These are phyloP conservation scores for Hyposoter didymator DNA, from an alignment of 2,888 invertebrate genomes.

Conservation along the genomic window DNA sequence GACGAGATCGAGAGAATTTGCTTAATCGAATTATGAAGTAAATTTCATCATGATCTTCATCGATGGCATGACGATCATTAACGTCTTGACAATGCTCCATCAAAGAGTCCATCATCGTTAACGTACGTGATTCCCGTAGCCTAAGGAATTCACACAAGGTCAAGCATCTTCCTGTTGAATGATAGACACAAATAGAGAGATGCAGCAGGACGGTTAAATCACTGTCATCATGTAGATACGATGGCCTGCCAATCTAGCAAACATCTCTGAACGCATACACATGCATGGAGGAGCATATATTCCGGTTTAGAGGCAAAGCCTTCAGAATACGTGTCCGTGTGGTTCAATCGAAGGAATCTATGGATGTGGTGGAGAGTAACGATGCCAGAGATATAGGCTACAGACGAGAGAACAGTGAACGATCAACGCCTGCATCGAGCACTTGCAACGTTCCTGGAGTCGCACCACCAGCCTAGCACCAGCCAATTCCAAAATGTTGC, in stretches of 20 bases:
- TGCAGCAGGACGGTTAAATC: conserved; percentile 42
- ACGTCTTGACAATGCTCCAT: conserved; percentile 1
- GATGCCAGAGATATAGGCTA: conserved; percentile 9
- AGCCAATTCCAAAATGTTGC: conserved; percentile 57
- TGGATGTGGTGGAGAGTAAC: conserved; percentile 19
- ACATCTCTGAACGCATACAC: not conserved
- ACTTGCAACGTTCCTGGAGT: conserved; percentile 67
- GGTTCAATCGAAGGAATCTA: conserved; percentile 55
- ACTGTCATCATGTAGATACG: conserved; percentile 18
- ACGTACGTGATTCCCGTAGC: conserved; percentile 23
- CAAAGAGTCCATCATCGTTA: conserved; percentile 16
- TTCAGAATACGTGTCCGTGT: conserved; percentile 5
- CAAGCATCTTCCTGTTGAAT: conserved; percentile 48
- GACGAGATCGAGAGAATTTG: conserved; percentile 1
- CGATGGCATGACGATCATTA: conserved; percentile 29
- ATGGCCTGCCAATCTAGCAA: conserved; percentile 18
- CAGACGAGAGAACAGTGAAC: conserved; percentile 34
- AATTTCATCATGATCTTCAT: conserved; percentile 16
- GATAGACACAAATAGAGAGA: conserved; percentile 9
- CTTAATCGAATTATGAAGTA: not conserved
- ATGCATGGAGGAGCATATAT: not conserved
- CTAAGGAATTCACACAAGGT: conserved; percentile 52
- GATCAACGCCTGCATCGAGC: conserved; percentile 62
- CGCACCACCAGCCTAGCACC: not conserved
- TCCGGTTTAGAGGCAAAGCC: not conserved